A percentile compares a stretch with the other conserved stretches of the same genome.
These are phyloP conservation scores for Acanthopleura granulata DNA, from an alignment of 2,888 invertebrate species.

Conservation along the genomic window DNA sequence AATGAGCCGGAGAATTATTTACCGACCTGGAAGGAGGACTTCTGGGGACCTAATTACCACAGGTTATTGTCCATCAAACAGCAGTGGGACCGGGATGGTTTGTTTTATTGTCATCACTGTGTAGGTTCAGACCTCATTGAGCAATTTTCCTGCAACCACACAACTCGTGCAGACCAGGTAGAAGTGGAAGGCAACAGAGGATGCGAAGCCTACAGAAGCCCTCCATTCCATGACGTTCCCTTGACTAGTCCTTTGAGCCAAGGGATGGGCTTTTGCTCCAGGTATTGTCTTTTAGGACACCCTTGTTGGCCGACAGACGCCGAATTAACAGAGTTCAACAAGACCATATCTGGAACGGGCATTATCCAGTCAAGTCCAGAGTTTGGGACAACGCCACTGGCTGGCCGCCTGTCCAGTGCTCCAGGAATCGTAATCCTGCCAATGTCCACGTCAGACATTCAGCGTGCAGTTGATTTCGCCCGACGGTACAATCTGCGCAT, in stretches of 20 bases:
- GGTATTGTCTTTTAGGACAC: conserved; percentile 4
- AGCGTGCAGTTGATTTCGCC: neutral
- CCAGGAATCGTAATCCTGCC: neutral
- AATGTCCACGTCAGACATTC: neutral
- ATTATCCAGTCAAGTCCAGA: neutral
- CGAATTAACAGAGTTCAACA: neutral
- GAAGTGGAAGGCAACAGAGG: neutral
- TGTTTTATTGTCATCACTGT: conserved; percentile 19
- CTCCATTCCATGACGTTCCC: neutral
- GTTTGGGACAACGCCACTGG: neutral
- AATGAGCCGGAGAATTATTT: conserved; percentile 8
- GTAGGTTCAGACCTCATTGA: conserved; percentile 3
- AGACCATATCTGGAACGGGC: neutral
- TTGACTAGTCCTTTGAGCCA: neutral
- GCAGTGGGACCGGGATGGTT: conserved; percentile 13
- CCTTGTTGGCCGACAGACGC: conserved; percentile 7
- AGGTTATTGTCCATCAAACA: conserved; percentile 9
- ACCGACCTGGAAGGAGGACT: conserved; percentile 4
- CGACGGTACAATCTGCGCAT: neutral
- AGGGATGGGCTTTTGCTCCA: neutral
- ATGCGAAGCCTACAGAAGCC: neutral
- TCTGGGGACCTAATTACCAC: conserved; percentile 13
- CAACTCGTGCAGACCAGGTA: neutral
- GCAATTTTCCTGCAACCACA: neutral
- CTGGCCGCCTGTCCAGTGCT: neutral